These are phyloP conservation scores for Pteruthius melanotis DNA, from an alignment of 2,113 vertebrate species.

Conservation along the genomic window DNA sequence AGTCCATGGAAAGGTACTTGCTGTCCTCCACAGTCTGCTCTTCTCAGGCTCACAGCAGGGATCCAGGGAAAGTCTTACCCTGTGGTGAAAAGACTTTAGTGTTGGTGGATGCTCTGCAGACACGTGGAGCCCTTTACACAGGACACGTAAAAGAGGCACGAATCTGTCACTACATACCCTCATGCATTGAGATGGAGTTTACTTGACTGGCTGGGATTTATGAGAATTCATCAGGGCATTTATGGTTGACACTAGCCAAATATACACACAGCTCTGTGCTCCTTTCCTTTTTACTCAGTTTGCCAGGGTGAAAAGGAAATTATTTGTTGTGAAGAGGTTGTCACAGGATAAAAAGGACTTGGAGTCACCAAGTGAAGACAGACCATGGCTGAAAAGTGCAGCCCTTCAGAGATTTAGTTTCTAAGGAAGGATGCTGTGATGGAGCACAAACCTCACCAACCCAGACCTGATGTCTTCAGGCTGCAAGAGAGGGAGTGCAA, in stretches of 20 bases:
- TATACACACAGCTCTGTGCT: neutral
- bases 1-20: neutral
- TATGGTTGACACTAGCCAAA: neutral
- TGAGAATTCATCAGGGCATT: neutral
- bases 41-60: neutral
- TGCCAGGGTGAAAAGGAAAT: neutral
- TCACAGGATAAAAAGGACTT: neutral
- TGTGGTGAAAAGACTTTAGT: neutral
- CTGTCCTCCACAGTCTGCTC: neutral
- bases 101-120: neutral
- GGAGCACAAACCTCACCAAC: neutral
- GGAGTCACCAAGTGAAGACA: neutral
- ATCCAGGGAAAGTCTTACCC: neutral
- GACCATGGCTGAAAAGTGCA: neutral
- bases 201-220: neutral
- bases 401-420: neutral
- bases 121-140: neutral
- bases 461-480: neutral
- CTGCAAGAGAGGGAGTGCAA: neutral
- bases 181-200: neutral
- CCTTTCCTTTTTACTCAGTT: neutral
- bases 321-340: neutral
- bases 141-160: neutral
- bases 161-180: neutral
- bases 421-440: neutral